Evolutionary conservation across 2,888 invertebrate genomes (phyloP), one percentile per base, ranked within the genome.

Genomic region (Scrobipalpa costella): DNA sequence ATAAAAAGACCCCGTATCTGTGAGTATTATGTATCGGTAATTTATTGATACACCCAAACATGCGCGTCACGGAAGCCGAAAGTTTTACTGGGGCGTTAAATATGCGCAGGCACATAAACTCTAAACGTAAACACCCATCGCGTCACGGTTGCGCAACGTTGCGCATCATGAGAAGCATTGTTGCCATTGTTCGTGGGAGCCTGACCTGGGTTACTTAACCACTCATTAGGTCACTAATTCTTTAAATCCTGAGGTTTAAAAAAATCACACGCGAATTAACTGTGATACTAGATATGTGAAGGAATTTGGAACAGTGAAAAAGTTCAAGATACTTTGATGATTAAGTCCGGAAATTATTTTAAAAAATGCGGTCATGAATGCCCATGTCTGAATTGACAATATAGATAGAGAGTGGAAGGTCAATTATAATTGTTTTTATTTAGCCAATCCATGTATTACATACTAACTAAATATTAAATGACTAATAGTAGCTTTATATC

Each of bases 51-150:
- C 52, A 58, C 50, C 19, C 77, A 73, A 79, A 78, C 79, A 79
- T 73, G 76, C 67, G 67, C 57, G 62, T 71, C 65, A 59, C 79
- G 80, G 80, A 82, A 82, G 74, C 80, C 77, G 79, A 76, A 79
- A 80, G 55, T 80, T 75, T 75, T 73, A 71, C 78, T 70, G 73
- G 72, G 68, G 73, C 75, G 74, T 80, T 83, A 79, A 80, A 84
- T 83, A 84, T 84, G 79, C 80, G 79, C 79, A 83, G 71, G 79
- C 74, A 76, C 65, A 63, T 74, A 75, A 77, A 75, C 49, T 71
- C 52, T 3, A 15, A 57, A 36, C 17, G 17, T 17, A 21, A 7
- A 49, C 9, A 8, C 17, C 50, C 11, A 11, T 17, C 2, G 50
- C 44, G 44, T 15, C 44, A 15, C n/a, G n/a, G 44, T 5, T 17